These are phyloP conservation scores for Pandemis corylana DNA, from an alignment of 2,888 invertebrate species.

Conservation along the genomic window DNA sequence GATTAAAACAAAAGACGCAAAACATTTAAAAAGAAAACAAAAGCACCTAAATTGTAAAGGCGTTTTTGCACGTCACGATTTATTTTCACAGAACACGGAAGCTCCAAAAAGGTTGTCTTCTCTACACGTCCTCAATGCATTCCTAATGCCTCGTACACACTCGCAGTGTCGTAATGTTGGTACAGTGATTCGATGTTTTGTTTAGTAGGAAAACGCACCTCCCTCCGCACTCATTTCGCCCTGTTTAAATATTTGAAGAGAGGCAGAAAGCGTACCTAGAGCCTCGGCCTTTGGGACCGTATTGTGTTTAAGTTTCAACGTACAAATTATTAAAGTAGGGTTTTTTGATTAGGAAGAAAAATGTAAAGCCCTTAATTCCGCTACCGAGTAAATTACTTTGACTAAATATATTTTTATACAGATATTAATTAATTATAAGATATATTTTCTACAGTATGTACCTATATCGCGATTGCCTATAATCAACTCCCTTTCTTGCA, in stretches of 20 bases:
- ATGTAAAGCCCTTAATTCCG: not conserved
- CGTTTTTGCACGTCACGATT: not conserved
- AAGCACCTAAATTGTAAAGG: not conserved
- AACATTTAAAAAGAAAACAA: not conserved
- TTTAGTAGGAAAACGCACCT: constrained; percentile 34
- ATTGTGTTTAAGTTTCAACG: constrained; percentile 40
- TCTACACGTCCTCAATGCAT: constrained; percentile 14
- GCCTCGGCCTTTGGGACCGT: constrained; percentile 20
- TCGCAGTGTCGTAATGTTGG: constrained; percentile 20
- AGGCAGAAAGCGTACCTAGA: constrained; percentile 13
- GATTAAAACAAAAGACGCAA: not conserved
- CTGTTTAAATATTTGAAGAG: constrained; percentile 40
- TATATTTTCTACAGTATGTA: no score
- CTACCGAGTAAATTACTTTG: not conserved
- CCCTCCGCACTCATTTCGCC: constrained; percentile 29
- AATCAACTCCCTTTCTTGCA: no score
- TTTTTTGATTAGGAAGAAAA: constrained; percentile 31
- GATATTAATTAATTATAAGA: no score
- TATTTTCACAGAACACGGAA: not conserved
- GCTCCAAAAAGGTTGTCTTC: not conserved
- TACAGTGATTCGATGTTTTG: constrained; percentile 40
- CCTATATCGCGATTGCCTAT: no score
- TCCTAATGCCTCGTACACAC: constrained; percentile 33
- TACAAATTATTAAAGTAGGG: constrained; percentile 34
- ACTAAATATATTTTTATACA: not conserved